Evolutionary conservation across 2,113 vertebrate genomes (phyloP), one percentile per base, ranked within the genome.

Genomic region (Syrmaticus mikado): DNA sequence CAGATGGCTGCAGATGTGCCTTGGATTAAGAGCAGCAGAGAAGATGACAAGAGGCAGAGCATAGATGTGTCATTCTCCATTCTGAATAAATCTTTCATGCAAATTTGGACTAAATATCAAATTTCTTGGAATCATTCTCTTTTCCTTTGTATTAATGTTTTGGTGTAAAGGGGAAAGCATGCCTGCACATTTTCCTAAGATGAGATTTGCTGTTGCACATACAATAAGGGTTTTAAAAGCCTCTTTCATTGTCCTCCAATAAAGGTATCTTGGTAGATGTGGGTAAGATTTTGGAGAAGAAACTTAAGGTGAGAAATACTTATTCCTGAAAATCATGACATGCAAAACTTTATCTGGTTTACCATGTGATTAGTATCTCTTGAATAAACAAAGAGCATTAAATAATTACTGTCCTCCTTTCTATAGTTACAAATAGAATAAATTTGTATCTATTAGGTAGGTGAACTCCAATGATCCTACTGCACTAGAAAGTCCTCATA

Each of bases 371-470:
- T 57, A 68, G 1, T 34, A 16, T 34, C 5, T 64, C 45, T 17
- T 71, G 38, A 58, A 67, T 45, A 48, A 80, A 4, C 10, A 8
- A 43, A 4, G 8, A 41, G 17, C 20, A 72, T 75, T 21, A 68
- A 58, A 83, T 65, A n/a, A 43, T 46, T 52, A 5, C 36, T 73
- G 40, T 10, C 17, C 18, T 64, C 6, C 10, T 77, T 81, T 18
- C 20, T 62, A 57, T 12, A 68, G 3, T 22, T 71, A 6, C 15
- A 84, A 74, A 78, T 9, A 21, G 30, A 70, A 73, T 41, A 20
- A 53, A 3, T 45, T 58, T 0, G 0, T 43, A 24, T 20, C 7
- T 40, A 2, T 46, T 58, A 52, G 10, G 6, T n/a, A 52, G 27
- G 38, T 66, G 21, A 38, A 10, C 11, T 71, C 66, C 43, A 6